Conservation (phyloP, 2,113 vertebrate species). For the Pteronura brasiliensis region DNA sequence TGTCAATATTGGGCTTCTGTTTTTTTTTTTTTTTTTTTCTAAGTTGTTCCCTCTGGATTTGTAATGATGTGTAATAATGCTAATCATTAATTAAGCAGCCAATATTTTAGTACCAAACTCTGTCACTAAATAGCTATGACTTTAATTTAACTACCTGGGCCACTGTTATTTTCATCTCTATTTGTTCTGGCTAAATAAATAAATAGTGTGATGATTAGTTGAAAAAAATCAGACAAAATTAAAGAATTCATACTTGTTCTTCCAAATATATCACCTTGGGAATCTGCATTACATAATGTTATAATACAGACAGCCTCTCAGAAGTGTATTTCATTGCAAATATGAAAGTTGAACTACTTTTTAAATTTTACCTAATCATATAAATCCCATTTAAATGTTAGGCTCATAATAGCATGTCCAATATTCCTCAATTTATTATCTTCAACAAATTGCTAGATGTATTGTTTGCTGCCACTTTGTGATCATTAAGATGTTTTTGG, state of each 20-base stretch:
- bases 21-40: not conserved
- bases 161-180: not conserved
- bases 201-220: not conserved
- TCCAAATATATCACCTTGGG: not conserved
- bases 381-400: not conserved
- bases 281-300: not conserved
- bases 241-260: not conserved
- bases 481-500: conserved; percentile 35
- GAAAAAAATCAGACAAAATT: not conserved
- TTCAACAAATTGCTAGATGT: not conserved
- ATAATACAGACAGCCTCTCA: not conserved
- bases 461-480: not conserved
- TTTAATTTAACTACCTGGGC: not conserved
- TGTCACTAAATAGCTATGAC: not conserved
- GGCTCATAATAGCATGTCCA: not conserved
- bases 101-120: not conserved
- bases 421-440: not conserved
- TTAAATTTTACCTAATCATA: not conserved
- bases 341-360: not conserved
- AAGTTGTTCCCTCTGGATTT: not conserved
- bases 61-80: not conserved
- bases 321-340: not conserved
- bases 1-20: not conserved
- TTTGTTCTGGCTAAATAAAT: not conserved
- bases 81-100: conserved; percentile 23